Percentiles rank a stretch among this genome's conserved stretches.
These are phyloP conservation scores for Helostoma temminkii DNA, from an alignment of 2,797 vertebrate species.

Conservation along the genomic window DNA sequence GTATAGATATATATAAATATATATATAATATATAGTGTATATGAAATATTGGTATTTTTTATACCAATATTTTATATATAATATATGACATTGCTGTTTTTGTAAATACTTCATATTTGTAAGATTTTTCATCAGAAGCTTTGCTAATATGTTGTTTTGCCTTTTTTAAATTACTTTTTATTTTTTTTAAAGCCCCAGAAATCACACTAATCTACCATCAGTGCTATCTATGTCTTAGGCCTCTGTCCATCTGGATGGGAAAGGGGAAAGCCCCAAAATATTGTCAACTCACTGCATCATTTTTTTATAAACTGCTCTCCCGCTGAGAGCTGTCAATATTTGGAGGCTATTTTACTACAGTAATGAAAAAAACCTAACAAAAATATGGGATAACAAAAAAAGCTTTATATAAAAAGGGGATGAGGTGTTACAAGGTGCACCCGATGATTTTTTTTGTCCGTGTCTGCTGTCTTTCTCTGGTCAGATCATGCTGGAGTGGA, in stretches of 20 bases:
- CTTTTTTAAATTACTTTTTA: constrained; percentile 47
- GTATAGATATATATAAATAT: constrained; percentile 74
- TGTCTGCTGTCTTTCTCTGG: constrained; percentile 59
- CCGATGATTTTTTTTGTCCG: constrained; percentile 28
- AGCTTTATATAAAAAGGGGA: constrained; percentile 64
- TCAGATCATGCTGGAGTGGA: constrained; percentile 32
- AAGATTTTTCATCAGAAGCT: constrained; percentile 83
- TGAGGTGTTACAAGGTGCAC: constrained; percentile 58
- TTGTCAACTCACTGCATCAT: constrained; percentile 52
- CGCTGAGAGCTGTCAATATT: constrained; percentile 46
- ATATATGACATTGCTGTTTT: constrained; percentile 82
- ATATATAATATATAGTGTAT: constrained; percentile 78
- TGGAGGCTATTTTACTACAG: constrained; percentile 46
- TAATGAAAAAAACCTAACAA: background rate
- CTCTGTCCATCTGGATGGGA: constrained; percentile 38
- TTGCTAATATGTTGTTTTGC: constrained; percentile 80
- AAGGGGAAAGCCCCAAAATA: constrained; percentile 42
- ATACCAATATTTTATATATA: constrained; percentile 73
- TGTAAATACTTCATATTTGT: constrained; percentile 87
- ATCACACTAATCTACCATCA: constrained; percentile 74
- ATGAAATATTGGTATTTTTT: constrained; percentile 79
- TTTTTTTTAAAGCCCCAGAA: constrained; percentile 75
- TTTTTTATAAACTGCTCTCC: constrained; percentile 29
- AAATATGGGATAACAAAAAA: constrained; percentile 38
- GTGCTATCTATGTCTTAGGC: constrained; percentile 69